Evolutionary conservation across 64 coral and sea anemone species (phyloP).

Genomic region (Cladopsammia gracilis): DNA sequence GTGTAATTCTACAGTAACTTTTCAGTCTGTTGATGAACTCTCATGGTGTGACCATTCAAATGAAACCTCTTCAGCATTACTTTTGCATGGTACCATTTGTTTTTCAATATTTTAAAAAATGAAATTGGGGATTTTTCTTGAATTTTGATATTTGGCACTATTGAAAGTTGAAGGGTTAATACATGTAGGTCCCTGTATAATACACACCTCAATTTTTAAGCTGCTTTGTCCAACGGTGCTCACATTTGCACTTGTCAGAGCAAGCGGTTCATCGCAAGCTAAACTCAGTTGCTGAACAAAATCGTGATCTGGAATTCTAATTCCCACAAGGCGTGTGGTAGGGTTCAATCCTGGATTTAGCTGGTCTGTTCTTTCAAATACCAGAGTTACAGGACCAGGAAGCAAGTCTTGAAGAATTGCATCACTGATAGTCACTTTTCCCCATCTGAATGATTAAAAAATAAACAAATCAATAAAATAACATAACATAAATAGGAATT

Average conservation of each 20-base stretch:
- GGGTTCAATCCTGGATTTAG: conserved; percentile 92
- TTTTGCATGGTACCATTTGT: no score
- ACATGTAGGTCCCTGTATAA: not conserved
- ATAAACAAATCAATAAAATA: not conserved
- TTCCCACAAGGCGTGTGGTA: conserved; percentile 89
- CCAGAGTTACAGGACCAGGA: conserved; percentile 95
- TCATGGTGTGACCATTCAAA: no score
- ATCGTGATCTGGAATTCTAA: conserved; percentile 91
- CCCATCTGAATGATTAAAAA: conserved; percentile 75
- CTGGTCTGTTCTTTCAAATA: conserved; percentile 89
- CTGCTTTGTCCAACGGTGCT: conserved; percentile 87
- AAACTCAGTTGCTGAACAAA: conserved; percentile 89
- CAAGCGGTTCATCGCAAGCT: conserved; percentile 82
- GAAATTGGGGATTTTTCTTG: no score
- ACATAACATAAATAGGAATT: no score
- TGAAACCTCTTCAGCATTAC: no score
- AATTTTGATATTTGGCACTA: no score
- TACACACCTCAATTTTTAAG: conserved; percentile 85
- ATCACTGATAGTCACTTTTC: conserved; percentile 82
- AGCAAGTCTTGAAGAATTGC: conserved; percentile 75
- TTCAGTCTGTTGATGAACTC: no score
- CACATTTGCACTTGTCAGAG: conserved; percentile 93
- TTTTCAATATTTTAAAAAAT: no score
- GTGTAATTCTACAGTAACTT: no score
- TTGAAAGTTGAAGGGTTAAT: not conserved